Evolutionary conservation across 1,140 invertebrate species (phyloP).

Genomic region (Heliothis subflexa): DNA sequence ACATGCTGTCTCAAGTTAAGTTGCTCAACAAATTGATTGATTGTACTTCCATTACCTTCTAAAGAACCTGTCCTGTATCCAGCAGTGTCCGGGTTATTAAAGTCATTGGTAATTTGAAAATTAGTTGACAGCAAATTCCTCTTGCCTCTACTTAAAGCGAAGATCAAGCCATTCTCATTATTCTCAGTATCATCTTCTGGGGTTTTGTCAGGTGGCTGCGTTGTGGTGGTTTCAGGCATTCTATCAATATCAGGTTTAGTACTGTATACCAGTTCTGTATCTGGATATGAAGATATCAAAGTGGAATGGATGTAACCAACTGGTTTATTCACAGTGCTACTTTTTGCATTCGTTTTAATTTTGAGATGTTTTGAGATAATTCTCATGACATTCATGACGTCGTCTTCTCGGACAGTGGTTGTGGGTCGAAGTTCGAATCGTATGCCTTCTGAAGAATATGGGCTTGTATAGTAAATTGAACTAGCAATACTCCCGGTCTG

Average conservation of each 20-base stretch:
- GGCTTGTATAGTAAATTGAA: not conserved
- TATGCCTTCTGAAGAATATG: not conserved
- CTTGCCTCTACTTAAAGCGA: not conserved
- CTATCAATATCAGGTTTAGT: not conserved
- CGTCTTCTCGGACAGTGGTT: not conserved
- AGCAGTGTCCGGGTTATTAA: not conserved
- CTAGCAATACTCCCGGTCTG: not conserved
- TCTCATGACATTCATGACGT: not conserved
- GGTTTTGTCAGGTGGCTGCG: not conserved
- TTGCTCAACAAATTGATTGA: not conserved
- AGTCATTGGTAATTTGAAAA: not conserved
- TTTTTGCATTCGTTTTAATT: not conserved
- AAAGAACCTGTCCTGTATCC: not conserved
- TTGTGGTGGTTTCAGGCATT: too few relatives aligned
- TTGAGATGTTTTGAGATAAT: not conserved
- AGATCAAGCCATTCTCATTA: not conserved
- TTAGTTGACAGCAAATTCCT: slow-evolving; percentile 1
- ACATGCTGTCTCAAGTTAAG: not conserved
- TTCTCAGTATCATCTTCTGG: not conserved
- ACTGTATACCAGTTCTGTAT: not conserved
- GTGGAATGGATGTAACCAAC: not conserved
- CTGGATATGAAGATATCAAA: not conserved
- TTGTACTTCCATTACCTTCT: not conserved
- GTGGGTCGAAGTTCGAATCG: not conserved
- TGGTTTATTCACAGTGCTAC: not conserved